Conservation (phyloP, 2,113 vertebrate species). For the Rhodinocichla rosea region DNA sequence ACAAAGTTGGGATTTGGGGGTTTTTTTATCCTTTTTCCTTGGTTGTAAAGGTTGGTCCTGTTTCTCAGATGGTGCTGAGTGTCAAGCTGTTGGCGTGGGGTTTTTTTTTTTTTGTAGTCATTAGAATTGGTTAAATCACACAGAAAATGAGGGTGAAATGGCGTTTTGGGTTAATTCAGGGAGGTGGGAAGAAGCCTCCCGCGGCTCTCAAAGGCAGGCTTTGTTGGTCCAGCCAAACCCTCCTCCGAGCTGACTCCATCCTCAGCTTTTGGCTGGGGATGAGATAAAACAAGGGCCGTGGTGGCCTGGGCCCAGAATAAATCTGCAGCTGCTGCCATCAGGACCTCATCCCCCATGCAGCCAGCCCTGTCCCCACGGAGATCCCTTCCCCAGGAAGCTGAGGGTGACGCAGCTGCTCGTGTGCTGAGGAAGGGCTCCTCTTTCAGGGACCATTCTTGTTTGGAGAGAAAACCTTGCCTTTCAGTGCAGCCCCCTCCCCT, state of each 20-base stretch:
- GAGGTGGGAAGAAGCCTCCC: not conserved
- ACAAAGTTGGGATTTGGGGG: not conserved
- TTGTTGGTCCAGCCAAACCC: conserved; percentile 11
- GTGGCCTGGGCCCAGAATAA: conserved; percentile 34
- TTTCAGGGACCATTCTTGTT: not conserved
- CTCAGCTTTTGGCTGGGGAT: not conserved
- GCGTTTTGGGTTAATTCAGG: not conserved
- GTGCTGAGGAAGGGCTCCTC: not conserved
- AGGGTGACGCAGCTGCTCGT: not conserved
- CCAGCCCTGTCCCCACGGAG: not conserved
- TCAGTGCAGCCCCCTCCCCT: conserved; percentile 12
- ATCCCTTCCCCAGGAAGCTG: not conserved
- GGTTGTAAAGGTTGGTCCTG: not conserved
- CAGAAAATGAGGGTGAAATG: not conserved
- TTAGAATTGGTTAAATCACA: not conserved
- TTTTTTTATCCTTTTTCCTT: not conserved
- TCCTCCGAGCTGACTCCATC: not conserved
- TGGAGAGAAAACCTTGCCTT: not conserved
- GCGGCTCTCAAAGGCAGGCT: conserved; percentile 16
- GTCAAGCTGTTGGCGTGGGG: not conserved
- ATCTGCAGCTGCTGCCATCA: conserved; percentile 14
- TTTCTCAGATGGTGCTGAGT: not conserved
- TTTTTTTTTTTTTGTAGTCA: not conserved
- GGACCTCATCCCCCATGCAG: not conserved
- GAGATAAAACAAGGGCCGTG: not conserved